phyloP scores from a whole-genome alignment of 2,797 vertebrate genomes.

The Sebastes trivittatus region DNA sequence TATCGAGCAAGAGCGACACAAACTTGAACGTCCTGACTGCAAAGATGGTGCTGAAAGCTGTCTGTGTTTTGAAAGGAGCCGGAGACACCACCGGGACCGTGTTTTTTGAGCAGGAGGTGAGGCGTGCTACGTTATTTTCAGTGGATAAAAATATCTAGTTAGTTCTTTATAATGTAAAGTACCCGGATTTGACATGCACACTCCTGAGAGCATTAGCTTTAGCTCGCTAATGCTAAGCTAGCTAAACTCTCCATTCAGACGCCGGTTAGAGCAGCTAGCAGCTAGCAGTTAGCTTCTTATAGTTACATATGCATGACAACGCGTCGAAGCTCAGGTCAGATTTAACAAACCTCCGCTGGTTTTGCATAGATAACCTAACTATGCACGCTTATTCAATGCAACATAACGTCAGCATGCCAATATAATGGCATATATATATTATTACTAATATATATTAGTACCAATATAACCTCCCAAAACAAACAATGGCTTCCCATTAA shows the following conservation, averaged over 20 bases:
- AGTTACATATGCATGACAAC: not conserved
- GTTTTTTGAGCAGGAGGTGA: constrained; percentile 83
- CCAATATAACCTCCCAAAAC: not conserved
- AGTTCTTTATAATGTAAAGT: not conserved
- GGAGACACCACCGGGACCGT: constrained; percentile 77
- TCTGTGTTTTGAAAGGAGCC: constrained; percentile 82
- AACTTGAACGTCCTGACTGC: not conserved
- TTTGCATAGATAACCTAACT: not conserved
- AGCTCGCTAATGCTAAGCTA: constrained; percentile 35
- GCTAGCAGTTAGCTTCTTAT: too few species aligned
- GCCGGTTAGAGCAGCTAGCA: not conserved
- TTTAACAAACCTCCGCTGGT: not conserved
- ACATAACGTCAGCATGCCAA: not conserved
- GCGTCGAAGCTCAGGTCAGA: not conserved
- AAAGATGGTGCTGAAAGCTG: constrained; percentile 78
- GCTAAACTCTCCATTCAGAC: not conserved
- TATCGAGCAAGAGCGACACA: fast-evolving
- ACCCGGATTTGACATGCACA: not conserved
- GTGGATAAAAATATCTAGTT: fast-evolving
- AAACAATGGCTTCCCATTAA: not conserved
- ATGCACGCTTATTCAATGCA: not conserved
- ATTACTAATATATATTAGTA: too few species aligned
- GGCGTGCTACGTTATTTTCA: fast-evolving
- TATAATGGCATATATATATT: too few species aligned
- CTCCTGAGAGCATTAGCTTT: not conserved